Percentiles rank a stretch among this genome's conserved stretches.
Conservation (phyloP, 2,113 vertebrate species). For the Panthera tigris region DNA sequence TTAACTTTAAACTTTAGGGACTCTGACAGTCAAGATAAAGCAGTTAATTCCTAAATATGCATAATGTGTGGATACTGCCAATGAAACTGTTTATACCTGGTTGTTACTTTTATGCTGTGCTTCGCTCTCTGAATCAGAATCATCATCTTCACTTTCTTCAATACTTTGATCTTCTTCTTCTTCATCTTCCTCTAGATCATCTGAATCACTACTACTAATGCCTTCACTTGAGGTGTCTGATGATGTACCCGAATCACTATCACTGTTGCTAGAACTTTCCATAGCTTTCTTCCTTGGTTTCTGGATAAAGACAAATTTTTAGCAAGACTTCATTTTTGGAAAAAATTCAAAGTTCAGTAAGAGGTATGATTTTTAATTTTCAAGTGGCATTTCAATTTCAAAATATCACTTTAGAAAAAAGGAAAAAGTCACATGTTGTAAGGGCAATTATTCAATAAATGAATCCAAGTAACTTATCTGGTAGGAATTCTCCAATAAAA, state of each 20-base stretch:
- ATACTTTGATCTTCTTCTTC: constrained; percentile 92
- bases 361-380: constrained; percentile 28
- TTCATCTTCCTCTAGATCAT: constrained; percentile 94
- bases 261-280: constrained; percentile 93
- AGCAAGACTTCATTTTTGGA: constrained; percentile 48
- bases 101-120: constrained; percentile 86
- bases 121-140: constrained; percentile 92
- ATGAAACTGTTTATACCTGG: constrained; percentile 83
- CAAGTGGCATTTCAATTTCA: constrained; percentile 11
- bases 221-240: constrained; percentile 94
- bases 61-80: not conserved
- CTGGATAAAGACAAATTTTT: constrained; percentile 77
- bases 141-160: constrained; percentile 91
- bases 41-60: not conserved
- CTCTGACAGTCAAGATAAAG: not conserved
- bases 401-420: constrained; percentile 47
- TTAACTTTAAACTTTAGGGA: constrained; percentile 15
- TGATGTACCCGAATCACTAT: constrained; percentile 93
- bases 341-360: constrained; percentile 32
- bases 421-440: not conserved
- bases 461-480: constrained; percentile 17
- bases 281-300: constrained; percentile 89
- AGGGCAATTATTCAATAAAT: constrained; percentile 16
- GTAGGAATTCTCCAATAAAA: not conserved
- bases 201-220: constrained; percentile 92